phyloP scores from a whole-genome alignment of 2,113 vertebrate species.

The Baryphthengus martii region DNA sequence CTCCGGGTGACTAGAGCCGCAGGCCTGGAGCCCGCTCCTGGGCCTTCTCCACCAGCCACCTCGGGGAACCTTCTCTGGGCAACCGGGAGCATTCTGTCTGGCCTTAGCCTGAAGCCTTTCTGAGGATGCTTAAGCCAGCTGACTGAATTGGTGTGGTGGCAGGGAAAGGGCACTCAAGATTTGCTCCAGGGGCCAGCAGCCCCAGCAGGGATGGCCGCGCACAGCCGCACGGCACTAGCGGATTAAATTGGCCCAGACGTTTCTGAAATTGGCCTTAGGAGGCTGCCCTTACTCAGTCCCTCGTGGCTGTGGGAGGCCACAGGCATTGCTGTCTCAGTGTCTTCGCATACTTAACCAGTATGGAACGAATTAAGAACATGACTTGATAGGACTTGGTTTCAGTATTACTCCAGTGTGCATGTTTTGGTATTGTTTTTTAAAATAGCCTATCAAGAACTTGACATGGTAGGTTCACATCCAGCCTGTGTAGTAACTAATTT shows the following conservation, averaged over 20 bases:
- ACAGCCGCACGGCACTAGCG: neutral
- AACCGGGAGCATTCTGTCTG: rapidly evolving
- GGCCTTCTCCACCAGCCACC: neutral
- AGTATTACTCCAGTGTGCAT: rapidly evolving
- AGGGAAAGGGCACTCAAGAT: neutral
- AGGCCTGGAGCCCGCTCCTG: rapidly evolving
- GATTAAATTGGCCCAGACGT: rapidly evolving
- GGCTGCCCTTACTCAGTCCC: neutral
- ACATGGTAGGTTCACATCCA: neutral
- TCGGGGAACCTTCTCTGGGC: neutral
- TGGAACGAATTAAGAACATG: rapidly evolving
- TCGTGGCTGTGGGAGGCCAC: rapidly evolving
- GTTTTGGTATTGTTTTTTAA: neutral
- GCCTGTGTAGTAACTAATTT: neutral
- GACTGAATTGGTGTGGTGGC: neutral
- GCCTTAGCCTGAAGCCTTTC: neutral
- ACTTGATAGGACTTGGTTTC: neutral
- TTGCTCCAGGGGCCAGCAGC: neutral
- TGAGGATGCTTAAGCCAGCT: neutral
- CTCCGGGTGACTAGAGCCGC: rapidly evolving
- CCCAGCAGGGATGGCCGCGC: neutral
- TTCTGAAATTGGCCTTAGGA: neutral
- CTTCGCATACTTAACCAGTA: neutral
- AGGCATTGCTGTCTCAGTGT: neutral
- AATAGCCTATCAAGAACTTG: neutral